These are phyloP conservation scores for Drosophila miranda DNA, from an alignment of 1,140 invertebrate species.

Conservation along the genomic window DNA sequence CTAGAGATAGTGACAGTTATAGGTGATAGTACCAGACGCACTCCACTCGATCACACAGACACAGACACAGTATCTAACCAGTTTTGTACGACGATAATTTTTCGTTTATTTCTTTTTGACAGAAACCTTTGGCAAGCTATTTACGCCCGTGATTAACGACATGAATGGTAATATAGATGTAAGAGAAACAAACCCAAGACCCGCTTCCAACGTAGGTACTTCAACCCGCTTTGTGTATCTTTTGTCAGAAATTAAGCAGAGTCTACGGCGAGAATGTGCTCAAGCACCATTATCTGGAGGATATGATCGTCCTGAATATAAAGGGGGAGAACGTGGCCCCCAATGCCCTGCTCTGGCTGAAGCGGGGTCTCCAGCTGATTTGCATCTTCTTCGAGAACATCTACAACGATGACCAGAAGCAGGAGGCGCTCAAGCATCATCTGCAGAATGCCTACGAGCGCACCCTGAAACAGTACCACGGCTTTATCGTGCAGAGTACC, in stretches of 20 bases:
- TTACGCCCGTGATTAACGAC: constrained; percentile 88
- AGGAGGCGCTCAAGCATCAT: constrained; percentile 67
- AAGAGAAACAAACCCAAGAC: constrained; percentile 37
- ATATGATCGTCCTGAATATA: constrained; percentile 87
- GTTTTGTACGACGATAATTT: background rate
- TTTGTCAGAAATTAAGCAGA: constrained; percentile 85
- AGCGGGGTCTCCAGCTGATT: constrained; percentile 78
- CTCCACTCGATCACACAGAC: background rate
- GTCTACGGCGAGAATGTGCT: constrained; percentile 84
- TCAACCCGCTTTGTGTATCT: background rate
- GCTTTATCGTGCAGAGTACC: constrained; percentile 80
- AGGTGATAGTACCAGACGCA: constrained; percentile 82
- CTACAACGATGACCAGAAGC: constrained; percentile 62
- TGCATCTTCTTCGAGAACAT: constrained; percentile 81
- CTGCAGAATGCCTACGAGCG: constrained; percentile 77
- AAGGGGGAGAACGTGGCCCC: constrained; percentile 84
- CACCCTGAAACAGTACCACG: constrained; percentile 79
- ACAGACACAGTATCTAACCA: background rate
- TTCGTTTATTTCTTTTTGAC: background rate
- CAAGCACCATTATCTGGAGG: constrained; percentile 85
- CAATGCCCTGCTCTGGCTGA: constrained; percentile 84
- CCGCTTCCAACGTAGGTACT: background rate
- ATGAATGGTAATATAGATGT: constrained; percentile 89
- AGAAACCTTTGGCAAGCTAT: constrained; percentile 89
- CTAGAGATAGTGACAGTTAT: constrained; percentile 85